Evolutionary conservation across 2,113 vertebrate genomes (phyloP).

Genomic region (Desmodus rotundus): DNA sequence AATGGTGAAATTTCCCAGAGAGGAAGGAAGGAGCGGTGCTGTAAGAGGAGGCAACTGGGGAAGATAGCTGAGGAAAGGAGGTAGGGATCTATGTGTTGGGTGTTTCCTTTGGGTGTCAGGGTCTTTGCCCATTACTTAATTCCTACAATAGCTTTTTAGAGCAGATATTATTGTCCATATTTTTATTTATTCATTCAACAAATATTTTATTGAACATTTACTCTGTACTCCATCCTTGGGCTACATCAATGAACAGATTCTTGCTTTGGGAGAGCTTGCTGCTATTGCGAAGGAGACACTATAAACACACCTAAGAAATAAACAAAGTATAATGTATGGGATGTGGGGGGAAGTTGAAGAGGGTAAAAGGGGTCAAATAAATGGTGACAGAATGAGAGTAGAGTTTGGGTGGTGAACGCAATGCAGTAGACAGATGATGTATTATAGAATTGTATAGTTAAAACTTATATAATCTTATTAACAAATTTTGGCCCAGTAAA

Average conservation of each 20-base stretch:
- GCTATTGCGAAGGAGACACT: not conserved
- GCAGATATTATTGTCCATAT: not conserved
- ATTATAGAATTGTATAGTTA: not conserved
- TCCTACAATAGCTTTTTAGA: not conserved
- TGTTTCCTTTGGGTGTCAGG: not conserved
- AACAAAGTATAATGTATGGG: not conserved
- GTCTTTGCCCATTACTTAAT: not conserved
- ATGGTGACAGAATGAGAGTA: not conserved
- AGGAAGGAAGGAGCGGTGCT: not conserved
- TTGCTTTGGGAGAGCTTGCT: not conserved
- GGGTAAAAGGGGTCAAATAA: not conserved
- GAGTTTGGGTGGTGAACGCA: not conserved
- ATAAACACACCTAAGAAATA: not conserved
- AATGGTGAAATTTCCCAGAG: not conserved
- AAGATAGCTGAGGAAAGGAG: not conserved
- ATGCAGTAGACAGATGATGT: not conserved
- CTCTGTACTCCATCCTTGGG: not conserved
- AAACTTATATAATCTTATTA: not conserved
- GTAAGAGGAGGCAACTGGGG: not conserved
- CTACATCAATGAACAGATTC: not conserved
- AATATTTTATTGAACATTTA: not conserved
- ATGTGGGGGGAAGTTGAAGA: not conserved
- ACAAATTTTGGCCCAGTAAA: not conserved
- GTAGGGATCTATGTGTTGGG: not conserved
- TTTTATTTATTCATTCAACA: constrained; percentile 15